Percentiles rank a stretch among this genome's conserved stretches.
Conservation (phyloP, 2,113 vertebrate genomes). For the Solenodon paradoxus region DNA sequence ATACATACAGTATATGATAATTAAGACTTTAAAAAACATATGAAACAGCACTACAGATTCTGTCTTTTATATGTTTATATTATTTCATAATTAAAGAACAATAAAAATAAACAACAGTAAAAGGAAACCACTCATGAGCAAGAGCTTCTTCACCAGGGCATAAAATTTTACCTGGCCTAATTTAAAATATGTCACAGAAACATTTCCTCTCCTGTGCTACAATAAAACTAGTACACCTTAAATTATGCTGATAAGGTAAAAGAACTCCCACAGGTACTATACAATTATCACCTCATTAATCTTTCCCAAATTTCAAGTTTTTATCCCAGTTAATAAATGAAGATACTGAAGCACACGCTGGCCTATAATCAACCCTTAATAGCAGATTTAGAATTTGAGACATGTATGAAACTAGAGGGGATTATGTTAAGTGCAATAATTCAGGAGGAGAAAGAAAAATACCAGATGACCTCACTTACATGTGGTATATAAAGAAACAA, state of each 20-base stretch:
- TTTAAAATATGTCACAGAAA: slow-evolving; percentile 36
- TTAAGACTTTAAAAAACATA: background rate
- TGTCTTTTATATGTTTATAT: background rate
- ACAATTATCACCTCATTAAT: slow-evolving; percentile 67
- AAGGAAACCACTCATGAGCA: background rate
- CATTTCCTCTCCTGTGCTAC: background rate
- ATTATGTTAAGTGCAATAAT: no score
- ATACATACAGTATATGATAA: background rate
- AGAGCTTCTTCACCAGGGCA: background rate
- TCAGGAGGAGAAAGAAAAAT: no score
- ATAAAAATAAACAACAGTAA: background rate
- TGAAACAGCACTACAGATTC: background rate
- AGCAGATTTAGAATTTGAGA: no score
- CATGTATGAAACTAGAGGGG: no score
- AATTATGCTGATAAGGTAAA: slow-evolving; percentile 25
- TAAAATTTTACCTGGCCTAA: slow-evolving; percentile 38
- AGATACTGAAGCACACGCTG: background rate
- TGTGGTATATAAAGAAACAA: no score
- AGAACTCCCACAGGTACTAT: slow-evolving; percentile 53
- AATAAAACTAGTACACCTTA: slow-evolving; percentile 52
- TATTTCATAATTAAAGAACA: background rate
- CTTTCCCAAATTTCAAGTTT: slow-evolving; percentile 37
- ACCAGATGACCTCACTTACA: no score
- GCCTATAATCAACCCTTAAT: background rate
- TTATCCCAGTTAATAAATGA: slow-evolving; percentile 63